A percentile compares a stretch with the other conserved stretches of the same genome.
Evolutionary conservation across 2,113 vertebrate genomes (phyloP).

Genomic region (Spilogale gracilis): DNA sequence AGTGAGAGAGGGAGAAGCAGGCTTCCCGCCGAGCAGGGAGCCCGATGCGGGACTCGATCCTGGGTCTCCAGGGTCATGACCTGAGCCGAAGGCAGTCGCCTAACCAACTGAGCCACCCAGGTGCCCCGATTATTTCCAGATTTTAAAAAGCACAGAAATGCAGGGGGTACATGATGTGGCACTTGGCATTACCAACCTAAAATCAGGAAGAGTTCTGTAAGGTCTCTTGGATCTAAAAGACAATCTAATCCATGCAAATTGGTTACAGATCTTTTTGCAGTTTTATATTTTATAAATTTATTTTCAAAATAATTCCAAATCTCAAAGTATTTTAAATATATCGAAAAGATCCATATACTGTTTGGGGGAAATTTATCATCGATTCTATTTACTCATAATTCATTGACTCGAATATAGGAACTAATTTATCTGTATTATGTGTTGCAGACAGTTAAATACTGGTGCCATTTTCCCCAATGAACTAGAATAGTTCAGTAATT

Average conservation of each 20-base stretch:
- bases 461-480: conserved; percentile 26
- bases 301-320: conserved; percentile 73
- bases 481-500: conserved; percentile 65
- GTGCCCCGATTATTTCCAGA: not conserved
- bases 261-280: not conserved
- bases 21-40: too few species aligned
- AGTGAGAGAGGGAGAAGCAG: too few species aligned
- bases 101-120: too few species aligned
- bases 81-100: too few species aligned
- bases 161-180: not conserved
- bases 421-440: conserved; percentile 57
- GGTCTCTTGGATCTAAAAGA: conserved; percentile 12
- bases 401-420: conserved; percentile 8
- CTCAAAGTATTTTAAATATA: conserved; percentile 16
- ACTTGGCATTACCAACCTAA: not conserved
- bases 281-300: conserved; percentile 55
- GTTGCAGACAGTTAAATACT: conserved; percentile 60
- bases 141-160: conserved; percentile 17
- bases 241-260: not conserved
- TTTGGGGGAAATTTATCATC: conserved; percentile 42
- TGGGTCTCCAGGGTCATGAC: too few species aligned
- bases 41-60: too few species aligned
- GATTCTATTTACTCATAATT: conserved; percentile 56
- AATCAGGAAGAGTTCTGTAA: conserved; percentile 51
- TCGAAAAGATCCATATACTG: not conserved